Base-by-base conservation (phyloP, 2,888 invertebrate species). In the Caenorhabditis japonica region DNA sequence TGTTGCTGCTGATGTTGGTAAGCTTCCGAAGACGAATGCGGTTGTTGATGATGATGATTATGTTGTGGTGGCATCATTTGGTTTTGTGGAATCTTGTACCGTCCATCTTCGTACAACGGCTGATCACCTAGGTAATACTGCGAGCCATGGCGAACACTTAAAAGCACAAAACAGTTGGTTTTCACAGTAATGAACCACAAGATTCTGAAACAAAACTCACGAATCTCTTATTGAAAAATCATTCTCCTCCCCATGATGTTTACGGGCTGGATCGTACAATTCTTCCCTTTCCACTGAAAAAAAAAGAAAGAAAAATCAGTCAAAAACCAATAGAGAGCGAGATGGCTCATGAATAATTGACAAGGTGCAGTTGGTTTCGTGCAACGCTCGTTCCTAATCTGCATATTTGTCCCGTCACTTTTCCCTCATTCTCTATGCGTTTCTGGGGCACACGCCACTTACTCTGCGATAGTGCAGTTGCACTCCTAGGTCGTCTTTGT, bases 401-500 rank as follows among this genome's bases (percentile, higher is more conserved):
- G 53, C 62, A 53, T 53, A 62, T 62, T 55, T 53, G 55, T 55
- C 53, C 47, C 55, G 55, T 64, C 55, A 53, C 53, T 49, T 51
- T 38, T 17, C 46, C 21, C 38, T 44, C 62, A 53, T 62, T 43
- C 46, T 55, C 30, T 15, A 53, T 64, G 52, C 64, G 49, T 39
- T 55, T 44, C 27, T 10, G 47, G 30, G 43, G 44, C 21, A n/a
- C n/a, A n/a, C n/a, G n/a, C 15, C 15, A 62, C 75, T 74, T 53
- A 83, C 83, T 75, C 21, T 77, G 82, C 72, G 80, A 76, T 76
- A 83, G 74, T 25, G 83, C 81, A 36, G 83, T 83, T 15, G 83
- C 83, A 74, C 79, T 78, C 25, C 81, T 49, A 12, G 81, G 81
- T 41, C 83, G 38, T 41, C 83, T 55, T n/a, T 79, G 79, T 52